Conservation (phyloP, 2,797 vertebrate species). For the Thunnus albacares region DNA sequence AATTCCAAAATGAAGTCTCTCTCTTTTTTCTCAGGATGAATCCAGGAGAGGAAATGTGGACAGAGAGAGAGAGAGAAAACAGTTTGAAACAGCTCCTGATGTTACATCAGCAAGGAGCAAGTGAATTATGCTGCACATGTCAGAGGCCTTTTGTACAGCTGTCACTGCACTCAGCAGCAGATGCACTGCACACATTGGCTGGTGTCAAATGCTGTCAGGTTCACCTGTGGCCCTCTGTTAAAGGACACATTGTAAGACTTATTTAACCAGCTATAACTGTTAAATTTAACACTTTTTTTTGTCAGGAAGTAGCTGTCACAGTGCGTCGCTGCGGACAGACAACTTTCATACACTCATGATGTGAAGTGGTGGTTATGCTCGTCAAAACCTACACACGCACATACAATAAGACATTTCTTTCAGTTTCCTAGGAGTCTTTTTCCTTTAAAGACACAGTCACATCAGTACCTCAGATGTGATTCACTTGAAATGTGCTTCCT, state of each 20-base stretch:
- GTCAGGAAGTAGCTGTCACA: neutral
- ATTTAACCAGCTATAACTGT: neutral
- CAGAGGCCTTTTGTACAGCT: conserved; percentile 70
- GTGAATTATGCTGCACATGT: conserved; percentile 56
- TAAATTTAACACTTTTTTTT: neutral
- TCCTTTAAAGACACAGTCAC: conserved; percentile 15
- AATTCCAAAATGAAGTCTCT: conserved; percentile 36
- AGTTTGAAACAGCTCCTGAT: conserved; percentile 47
- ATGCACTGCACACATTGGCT: conserved; percentile 48
- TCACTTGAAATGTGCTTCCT: conserved; percentile 37
- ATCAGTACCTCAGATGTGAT: conserved; percentile 25
- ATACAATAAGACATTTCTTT: conserved; percentile 1
- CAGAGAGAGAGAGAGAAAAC: conserved; percentile 43
- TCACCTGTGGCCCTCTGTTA: conserved; percentile 76
- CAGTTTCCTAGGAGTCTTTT: conserved; percentile 4
- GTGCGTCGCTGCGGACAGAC: neutral
- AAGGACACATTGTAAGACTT: neutral
- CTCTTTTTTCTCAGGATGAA: conserved; percentile 14
- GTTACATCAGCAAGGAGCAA: conserved; percentile 53
- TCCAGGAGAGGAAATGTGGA: conserved; percentile 40
- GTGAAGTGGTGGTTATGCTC: neutral
- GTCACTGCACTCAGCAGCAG: conserved; percentile 67
- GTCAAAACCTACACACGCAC: neutral
- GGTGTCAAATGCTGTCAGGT: conserved; percentile 62
- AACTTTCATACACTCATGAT: neutral